A percentile compares a stretch with the other conserved stretches of the same genome.
phyloP scores from a whole-genome alignment of 2,888 invertebrate species.

The Galerucella calmariensis region DNA sequence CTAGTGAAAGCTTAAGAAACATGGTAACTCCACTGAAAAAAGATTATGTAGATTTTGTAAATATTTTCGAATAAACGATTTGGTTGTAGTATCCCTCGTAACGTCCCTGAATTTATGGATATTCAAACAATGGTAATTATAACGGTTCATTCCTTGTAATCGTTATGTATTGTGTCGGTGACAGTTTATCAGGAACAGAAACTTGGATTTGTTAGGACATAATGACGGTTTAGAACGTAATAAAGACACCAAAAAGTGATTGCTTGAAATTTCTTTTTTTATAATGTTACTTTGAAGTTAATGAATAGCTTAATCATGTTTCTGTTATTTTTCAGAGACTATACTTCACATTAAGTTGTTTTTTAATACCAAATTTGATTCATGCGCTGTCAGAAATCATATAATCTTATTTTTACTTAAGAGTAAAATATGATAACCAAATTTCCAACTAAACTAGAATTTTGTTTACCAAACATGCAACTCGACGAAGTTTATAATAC shows the following conservation, averaged over 20 bases:
- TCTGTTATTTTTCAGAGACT: too few species aligned
- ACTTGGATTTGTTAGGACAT: slow-evolving; percentile 27
- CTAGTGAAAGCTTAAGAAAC: too few species aligned
- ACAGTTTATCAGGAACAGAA: slow-evolving; percentile 35
- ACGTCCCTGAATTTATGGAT: slow-evolving; percentile 21
- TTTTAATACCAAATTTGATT: too few species aligned
- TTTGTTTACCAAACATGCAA: neutral
- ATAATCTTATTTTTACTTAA: neutral
- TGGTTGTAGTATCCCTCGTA: neutral
- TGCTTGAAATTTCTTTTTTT: neutral
- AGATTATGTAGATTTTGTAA: too few species aligned
- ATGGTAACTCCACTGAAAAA: too few species aligned
- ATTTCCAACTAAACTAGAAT: neutral
- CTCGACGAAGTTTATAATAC: neutral
- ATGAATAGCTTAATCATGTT: too few species aligned
- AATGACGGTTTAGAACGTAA: slow-evolving; percentile 16
- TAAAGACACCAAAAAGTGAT: neutral
- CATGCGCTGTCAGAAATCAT: too few species aligned
- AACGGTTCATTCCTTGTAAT: slow-evolving; percentile 20
- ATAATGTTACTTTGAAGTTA: too few species aligned
- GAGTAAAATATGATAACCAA: neutral
- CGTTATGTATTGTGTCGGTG: slow-evolving; percentile 19
- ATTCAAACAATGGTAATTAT: slow-evolving; percentile 33
- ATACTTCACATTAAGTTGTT: too few species aligned
- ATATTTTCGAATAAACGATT: neutral